A percentile compares a stretch with the other conserved stretches of the same genome.
Conservation (phyloP, 2,113 vertebrate species). For the Epinephelus moara region DNA sequence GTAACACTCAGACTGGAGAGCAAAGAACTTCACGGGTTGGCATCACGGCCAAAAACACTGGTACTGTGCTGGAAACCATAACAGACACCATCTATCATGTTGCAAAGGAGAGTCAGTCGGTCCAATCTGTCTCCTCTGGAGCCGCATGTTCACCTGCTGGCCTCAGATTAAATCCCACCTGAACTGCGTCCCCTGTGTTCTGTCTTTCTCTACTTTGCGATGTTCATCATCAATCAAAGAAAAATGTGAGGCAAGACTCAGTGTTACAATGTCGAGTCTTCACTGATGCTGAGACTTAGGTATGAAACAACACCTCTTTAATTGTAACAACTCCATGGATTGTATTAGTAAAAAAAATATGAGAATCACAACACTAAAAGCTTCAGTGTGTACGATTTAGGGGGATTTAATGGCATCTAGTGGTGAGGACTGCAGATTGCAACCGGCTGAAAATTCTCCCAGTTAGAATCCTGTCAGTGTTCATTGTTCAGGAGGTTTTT, state of each 20-base stretch:
- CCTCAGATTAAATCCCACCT: slow-evolving; percentile 33
- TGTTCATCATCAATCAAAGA: slow-evolving; percentile 8
- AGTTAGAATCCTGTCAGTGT: too few relatives aligned
- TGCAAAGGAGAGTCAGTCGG: neutral
- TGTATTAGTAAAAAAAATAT: too few relatives aligned
- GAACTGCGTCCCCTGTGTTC: neutral
- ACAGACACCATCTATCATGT: slow-evolving; percentile 37
- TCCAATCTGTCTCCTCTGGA: slow-evolving; percentile 26
- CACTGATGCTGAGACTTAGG: neutral
- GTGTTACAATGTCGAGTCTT: neutral
- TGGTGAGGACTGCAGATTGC: too few relatives aligned
- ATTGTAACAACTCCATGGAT: too few relatives aligned
- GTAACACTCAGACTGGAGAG: neutral
- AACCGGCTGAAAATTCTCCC: too few relatives aligned
- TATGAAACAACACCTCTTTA: neutral
- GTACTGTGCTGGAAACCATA: slow-evolving; percentile 6
- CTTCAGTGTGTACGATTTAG: too few relatives aligned
- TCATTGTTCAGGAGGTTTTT: too few relatives aligned
- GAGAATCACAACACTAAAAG: too few relatives aligned
- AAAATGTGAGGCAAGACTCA: neutral
- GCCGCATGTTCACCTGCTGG: slow-evolving; percentile 17
- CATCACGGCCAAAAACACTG: neutral
- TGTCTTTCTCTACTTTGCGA: slow-evolving; percentile 3
- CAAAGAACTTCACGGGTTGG: slow-evolving; percentile 3
- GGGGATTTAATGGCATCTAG: too few relatives aligned